phyloP scores from a whole-genome alignment of 2,797 vertebrate species.

The Ctenopoma kingsleyae region DNA sequence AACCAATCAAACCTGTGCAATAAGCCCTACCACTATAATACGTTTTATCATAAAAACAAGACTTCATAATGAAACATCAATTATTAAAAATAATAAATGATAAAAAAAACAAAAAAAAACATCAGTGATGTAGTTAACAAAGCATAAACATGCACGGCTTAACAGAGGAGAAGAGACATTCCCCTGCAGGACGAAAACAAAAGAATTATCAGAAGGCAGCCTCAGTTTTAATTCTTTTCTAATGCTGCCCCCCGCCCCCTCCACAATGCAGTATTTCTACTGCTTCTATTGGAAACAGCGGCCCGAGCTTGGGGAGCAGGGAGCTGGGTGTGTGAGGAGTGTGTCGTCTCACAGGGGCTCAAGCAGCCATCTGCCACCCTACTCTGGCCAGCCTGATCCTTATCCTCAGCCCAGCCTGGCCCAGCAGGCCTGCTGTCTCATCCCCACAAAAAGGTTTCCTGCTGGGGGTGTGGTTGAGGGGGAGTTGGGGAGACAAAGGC shows the following conservation, averaged over 20 bases:
- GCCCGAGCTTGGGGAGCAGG: slow-evolving; percentile 67
- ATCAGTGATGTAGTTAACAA: slow-evolving; percentile 54
- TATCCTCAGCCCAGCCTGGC: slow-evolving; percentile 68
- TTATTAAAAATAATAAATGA: slow-evolving; percentile 65
- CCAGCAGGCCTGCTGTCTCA: slow-evolving; percentile 77
- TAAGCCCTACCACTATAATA: slow-evolving; percentile 74
- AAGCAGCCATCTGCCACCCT: slow-evolving; percentile 92
- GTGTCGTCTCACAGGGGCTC: slow-evolving; percentile 83
- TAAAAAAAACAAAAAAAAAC: slow-evolving; percentile 62
- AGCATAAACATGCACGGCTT: slow-evolving; percentile 67
- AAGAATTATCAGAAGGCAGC: slow-evolving; percentile 67
- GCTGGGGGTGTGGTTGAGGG: slow-evolving; percentile 43
- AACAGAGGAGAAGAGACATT: slow-evolving; percentile 61
- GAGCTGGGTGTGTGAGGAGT: slow-evolving; percentile 72
- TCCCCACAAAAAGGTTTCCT: slow-evolving; percentile 74
- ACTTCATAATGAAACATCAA: slow-evolving; percentile 61
- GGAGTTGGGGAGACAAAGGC: slow-evolving; percentile 72
- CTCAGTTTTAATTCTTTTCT: slow-evolving; percentile 62
- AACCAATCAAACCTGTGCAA: slow-evolving; percentile 84
- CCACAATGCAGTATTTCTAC: slow-evolving; percentile 15
- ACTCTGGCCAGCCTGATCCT: slow-evolving; percentile 86
- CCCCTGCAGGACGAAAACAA: slow-evolving; percentile 70
- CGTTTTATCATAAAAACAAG: slow-evolving; percentile 59
- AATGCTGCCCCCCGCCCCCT: slow-evolving; percentile 32
- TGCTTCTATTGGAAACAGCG: slow-evolving; percentile 47